Percentiles rank a stretch among this genome's conserved stretches.
Evolutionary conservation across 2,888 invertebrate genomes (phyloP).

Genomic region (Hyposoter didymator): DNA sequence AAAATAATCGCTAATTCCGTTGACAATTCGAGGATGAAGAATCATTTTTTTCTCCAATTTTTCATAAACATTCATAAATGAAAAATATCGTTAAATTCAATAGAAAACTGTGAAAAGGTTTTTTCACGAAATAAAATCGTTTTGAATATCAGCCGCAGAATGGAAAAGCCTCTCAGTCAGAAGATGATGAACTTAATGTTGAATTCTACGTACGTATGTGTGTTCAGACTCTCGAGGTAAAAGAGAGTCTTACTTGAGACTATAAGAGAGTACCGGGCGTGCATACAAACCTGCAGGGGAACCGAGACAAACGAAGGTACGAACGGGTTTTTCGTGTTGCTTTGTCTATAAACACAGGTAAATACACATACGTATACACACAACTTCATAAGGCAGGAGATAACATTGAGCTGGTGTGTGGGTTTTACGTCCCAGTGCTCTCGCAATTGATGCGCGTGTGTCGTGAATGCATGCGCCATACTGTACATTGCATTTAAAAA

Average conservation of each 20-base stretch:
- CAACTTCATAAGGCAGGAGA: conserved; percentile 31
- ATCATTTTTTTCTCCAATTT: background rate
- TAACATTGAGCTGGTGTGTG: conserved; percentile 58
- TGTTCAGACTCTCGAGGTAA: conserved; percentile 46
- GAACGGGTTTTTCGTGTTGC: conserved; percentile 66
- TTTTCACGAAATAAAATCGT: background rate
- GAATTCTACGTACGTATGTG: conserved; percentile 5
- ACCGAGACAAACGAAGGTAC: conserved; percentile 57
- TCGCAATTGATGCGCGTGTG: conserved; percentile 28
- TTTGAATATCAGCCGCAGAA: background rate
- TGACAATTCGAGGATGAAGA: background rate
- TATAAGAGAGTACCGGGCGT: conserved; percentile 44
- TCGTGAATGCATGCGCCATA: conserved; percentile 1
- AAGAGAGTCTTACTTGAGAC: conserved; percentile 56
- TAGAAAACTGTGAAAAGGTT: background rate
- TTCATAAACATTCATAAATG: background rate
- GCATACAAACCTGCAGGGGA: conserved; percentile 49
- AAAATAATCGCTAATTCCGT: background rate
- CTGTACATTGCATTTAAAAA: conserved; percentile 3
- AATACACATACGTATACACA: background rate
- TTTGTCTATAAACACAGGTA: conserved; percentile 50
- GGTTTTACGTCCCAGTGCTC: conserved; percentile 28
- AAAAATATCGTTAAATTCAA: background rate
- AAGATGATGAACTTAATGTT: background rate
- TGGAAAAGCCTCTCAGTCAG: background rate